Percentiles rank a stretch among this genome's conserved stretches.
Evolutionary conservation across 2,113 vertebrate genomes (phyloP).

Genomic region (Phyllopteryx taeniolatus): DNA sequence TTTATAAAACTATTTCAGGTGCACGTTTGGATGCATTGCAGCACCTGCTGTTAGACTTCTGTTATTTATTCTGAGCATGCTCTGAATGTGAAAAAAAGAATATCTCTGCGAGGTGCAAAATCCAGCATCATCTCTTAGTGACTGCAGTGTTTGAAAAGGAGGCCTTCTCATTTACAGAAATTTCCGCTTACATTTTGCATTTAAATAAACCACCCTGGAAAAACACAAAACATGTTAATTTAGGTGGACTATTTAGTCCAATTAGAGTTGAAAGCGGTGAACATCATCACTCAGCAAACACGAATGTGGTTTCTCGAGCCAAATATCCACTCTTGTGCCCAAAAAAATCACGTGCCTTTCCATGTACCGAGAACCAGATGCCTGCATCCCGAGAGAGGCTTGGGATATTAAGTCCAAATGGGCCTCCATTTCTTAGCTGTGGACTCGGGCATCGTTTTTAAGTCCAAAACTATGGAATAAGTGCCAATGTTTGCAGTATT

Average conservation of each 20-base stretch:
- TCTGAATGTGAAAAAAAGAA: background rate
- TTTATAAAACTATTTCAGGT: constrained; percentile 8
- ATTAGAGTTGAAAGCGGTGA: background rate
- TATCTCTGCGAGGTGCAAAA: background rate
- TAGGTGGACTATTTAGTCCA: background rate
- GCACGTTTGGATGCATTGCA: constrained; percentile 2
- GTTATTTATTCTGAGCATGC: background rate
- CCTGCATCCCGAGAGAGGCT: background rate
- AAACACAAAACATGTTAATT: background rate
- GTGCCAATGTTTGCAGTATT: no score
- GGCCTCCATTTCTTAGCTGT: background rate
- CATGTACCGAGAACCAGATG: background rate
- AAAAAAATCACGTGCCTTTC: background rate
- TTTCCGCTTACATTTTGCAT: background rate
- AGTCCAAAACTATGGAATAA: no score
- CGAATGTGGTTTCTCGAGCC: background rate
- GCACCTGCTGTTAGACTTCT: constrained; percentile 9
- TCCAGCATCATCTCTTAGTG: constrained; percentile 1
- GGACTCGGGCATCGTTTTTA: background rate
- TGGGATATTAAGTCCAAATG: background rate
- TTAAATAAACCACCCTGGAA: background rate
- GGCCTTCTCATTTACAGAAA: background rate
- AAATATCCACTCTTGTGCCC: background rate
- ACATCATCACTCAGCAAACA: background rate
- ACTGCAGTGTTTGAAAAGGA: background rate